Percentiles rank a stretch among this genome's conserved stretches.
Evolutionary conservation across 2,888 invertebrate genomes (phyloP).

Genomic region (Congeria kusceri): DNA sequence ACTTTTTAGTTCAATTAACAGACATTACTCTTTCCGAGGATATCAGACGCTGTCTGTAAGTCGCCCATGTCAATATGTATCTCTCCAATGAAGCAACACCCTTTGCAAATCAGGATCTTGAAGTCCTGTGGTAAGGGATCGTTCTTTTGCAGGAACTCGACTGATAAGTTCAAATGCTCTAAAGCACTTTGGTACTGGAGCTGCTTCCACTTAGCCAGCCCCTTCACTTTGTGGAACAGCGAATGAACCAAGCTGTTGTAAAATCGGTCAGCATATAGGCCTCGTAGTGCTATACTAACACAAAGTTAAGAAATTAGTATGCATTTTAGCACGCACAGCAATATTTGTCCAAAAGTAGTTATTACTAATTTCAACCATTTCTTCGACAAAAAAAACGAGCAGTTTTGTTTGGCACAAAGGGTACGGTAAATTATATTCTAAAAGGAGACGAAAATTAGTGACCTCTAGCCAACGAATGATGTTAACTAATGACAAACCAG

Average conservation of each 20-base stretch:
- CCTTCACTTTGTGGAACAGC: slow-evolving; percentile 61
- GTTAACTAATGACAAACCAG: too few species aligned
- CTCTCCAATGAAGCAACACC: slow-evolving; percentile 31
- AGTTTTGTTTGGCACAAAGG: too few species aligned
- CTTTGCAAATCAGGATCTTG: slow-evolving; percentile 20
- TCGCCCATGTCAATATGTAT: slow-evolving; percentile 40
- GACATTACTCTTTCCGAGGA: too few species aligned
- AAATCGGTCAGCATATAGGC: slow-evolving; percentile 23
- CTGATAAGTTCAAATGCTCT: slow-evolving; percentile 38
- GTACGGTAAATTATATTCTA: too few species aligned
- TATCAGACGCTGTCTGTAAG: slow-evolving; percentile 11
- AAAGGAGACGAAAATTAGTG: too few species aligned
- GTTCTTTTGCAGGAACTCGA: slow-evolving; percentile 34
- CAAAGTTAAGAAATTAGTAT: background rate
- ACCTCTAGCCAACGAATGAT: too few species aligned
- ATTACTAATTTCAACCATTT: too few species aligned
- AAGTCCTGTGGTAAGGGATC: background rate
- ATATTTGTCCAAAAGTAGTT: too few species aligned
- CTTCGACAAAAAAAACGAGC: too few species aligned
- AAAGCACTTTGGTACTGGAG: slow-evolving; percentile 18
- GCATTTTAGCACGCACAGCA: too few species aligned
- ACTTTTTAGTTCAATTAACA: too few species aligned
- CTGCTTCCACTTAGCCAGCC: slow-evolving; percentile 46
- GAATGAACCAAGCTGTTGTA: slow-evolving; percentile 50
- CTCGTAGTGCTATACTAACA: slow-evolving; percentile 36